phyloP scores from a whole-genome alignment of 2,888 invertebrate species.

The Pyrrhia umbra region DNA sequence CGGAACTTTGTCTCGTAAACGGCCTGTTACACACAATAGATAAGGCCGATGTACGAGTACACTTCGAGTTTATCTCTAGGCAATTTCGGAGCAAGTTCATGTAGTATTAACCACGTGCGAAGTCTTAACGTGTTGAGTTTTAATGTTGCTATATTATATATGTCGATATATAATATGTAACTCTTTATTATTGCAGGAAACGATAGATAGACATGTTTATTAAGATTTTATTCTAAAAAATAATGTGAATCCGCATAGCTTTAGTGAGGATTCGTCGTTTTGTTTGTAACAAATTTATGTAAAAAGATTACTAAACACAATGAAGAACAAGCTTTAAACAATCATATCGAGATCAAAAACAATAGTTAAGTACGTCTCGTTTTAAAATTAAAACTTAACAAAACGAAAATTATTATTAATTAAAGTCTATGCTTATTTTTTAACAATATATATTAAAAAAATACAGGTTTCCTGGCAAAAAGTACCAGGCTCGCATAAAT shows the following conservation, averaged over 20 bases:
- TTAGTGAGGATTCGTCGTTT: too few species aligned
- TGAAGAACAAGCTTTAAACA: neutral
- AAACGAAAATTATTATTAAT: neutral
- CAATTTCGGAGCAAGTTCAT: constrained; percentile 47
- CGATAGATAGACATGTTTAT: too few species aligned
- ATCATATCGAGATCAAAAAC: too few species aligned
- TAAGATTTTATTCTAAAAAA: too few species aligned
- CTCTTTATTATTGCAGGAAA: too few species aligned
- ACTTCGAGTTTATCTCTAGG: constrained; percentile 52
- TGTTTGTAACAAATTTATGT: too few species aligned
- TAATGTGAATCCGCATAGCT: too few species aligned
- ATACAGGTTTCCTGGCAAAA: constrained; percentile 20
- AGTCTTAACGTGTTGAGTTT: constrained; percentile 21
- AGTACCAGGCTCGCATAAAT: constrained; percentile 50
- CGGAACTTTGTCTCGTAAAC: constrained; percentile 59
- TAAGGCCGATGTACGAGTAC: constrained; percentile 55
- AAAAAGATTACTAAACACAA: too few species aligned
- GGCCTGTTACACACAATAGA: constrained; percentile 56
- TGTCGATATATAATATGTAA: too few species aligned
- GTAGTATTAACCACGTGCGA: constrained; percentile 33
- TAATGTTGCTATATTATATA: neutral
- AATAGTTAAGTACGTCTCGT: too few species aligned
- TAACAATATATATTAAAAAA: too few species aligned
- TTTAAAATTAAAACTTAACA: neutral
- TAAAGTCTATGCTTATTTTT: too few species aligned